Evolutionary conservation across 2,888 invertebrate species (phyloP).

Genomic region (Balanococcus diminutus): DNA sequence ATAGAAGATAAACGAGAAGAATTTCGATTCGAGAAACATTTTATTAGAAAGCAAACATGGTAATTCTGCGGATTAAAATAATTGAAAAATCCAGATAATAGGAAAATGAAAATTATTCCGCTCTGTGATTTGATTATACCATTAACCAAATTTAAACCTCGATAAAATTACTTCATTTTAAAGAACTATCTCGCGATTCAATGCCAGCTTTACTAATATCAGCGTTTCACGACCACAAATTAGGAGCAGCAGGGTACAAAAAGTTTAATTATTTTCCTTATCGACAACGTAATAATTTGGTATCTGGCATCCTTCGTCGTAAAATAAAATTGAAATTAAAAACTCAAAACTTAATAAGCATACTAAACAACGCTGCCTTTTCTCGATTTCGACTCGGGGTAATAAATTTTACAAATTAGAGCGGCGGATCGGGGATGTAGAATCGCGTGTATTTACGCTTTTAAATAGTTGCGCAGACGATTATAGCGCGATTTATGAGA

Average conservation of each 20-base stretch:
- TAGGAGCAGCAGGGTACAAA: neutral
- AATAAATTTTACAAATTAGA: neutral
- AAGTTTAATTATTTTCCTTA: neutral
- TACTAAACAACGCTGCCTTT: neutral
- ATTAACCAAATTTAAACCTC: neutral
- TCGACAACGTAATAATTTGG: neutral
- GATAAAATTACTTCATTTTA: neutral
- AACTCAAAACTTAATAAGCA: too few species aligned
- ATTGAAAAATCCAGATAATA: neutral
- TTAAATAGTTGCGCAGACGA: neutral
- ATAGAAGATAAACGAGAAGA: neutral
- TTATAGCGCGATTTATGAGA: neutral
- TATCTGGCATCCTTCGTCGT: neutral
- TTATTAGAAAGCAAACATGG: neutral
- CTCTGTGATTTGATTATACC: neutral
- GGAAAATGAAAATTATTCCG: neutral
- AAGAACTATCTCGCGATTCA: neutral
- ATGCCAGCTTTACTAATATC: too few species aligned
- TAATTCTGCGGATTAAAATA: neutral
- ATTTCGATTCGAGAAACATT: neutral
- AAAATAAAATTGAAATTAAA: neutral
- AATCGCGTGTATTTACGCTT: neutral
- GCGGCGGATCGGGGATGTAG: neutral
- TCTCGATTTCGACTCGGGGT: neutral
- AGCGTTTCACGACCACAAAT: too few species aligned